These are phyloP conservation scores for Priocnemis perturbator DNA, from an alignment of 2,888 invertebrate species.

Conservation along the genomic window DNA sequence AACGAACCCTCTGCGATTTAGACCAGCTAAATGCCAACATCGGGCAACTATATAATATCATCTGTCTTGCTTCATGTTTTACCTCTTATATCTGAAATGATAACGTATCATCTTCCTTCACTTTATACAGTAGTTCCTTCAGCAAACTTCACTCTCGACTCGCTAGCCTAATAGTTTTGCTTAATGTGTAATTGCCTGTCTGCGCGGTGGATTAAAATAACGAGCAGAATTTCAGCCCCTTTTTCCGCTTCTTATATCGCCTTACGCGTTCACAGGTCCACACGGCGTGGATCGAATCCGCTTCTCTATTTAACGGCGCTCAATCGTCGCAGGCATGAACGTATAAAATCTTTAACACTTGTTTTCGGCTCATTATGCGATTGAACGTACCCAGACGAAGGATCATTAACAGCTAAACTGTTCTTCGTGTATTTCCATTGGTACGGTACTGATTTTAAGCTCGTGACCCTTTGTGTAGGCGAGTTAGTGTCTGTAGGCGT, in stretches of 20 bases:
- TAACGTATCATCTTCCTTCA: conserved; percentile 30
- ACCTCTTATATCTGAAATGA: conserved; percentile 46
- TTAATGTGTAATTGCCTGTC: no score
- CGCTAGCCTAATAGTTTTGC: background rate
- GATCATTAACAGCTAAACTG: no score
- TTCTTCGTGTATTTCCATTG: conserved; percentile 22
- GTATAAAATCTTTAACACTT: conserved; percentile 44
- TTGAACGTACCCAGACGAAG: conserved; percentile 24
- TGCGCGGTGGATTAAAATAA: no score
- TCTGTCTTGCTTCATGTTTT: conserved; percentile 19
- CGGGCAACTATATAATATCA: conserved; percentile 51
- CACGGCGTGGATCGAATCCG: no score
- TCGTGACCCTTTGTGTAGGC: conserved; percentile 48
- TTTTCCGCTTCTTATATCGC: no score
- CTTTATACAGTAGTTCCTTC: conserved; percentile 19
- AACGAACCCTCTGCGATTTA: conserved; percentile 65
- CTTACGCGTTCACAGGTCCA: no score
- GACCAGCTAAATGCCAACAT: conserved; percentile 70
- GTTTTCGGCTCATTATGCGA: conserved; percentile 37
- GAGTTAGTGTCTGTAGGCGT: conserved; percentile 17
- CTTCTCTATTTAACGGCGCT: background rate
- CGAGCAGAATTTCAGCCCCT: no score
- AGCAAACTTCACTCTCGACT: conserved; percentile 22
- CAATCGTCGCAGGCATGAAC: conserved; percentile 28
- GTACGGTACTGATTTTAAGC: conserved; percentile 51